A percentile compares a stretch with the other conserved stretches of the same genome.
phyloP scores from a whole-genome alignment of 2,888 invertebrate genomes.

The Branchellion lobata region DNA sequence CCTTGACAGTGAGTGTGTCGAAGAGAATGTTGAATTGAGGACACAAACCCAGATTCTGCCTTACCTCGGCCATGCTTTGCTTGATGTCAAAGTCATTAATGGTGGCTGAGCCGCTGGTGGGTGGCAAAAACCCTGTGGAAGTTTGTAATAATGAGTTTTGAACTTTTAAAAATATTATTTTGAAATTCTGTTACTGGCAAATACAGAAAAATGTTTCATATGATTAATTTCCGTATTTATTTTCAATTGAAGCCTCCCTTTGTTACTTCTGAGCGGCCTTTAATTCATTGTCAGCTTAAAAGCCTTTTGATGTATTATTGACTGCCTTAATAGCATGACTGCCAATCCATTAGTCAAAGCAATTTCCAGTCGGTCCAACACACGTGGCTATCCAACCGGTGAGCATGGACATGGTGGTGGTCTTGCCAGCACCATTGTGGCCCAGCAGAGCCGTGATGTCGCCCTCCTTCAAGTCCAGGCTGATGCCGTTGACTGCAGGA shows the following conservation, averaged over 20 bases:
- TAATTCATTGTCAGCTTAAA: too few relatives aligned
- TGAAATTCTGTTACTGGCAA: too few relatives aligned
- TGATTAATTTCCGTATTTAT: too few relatives aligned
- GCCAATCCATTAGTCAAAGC: too few relatives aligned
- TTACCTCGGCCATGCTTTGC: constrained; percentile 67
- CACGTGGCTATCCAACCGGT: too few relatives aligned
- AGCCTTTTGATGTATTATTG: too few relatives aligned
- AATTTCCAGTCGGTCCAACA: too few relatives aligned
- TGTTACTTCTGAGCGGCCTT: too few relatives aligned
- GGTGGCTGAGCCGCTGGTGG: constrained; percentile 68
- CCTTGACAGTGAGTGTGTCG: constrained; percentile 76
- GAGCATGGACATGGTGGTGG: constrained; percentile 86
- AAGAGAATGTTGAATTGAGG: constrained; percentile 81
- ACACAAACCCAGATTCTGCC: constrained; percentile 77
- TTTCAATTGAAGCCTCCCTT: constrained; percentile 26
- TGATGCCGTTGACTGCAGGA: constrained; percentile 70
- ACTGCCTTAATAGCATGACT: too few relatives aligned
- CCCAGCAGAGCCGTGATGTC: constrained; percentile 69
- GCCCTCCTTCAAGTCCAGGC: constrained; percentile 70
- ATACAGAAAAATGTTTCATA: too few relatives aligned
- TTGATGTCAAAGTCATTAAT: constrained; percentile 72
- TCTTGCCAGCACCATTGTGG: constrained; percentile 82
- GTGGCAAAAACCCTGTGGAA: constrained; percentile 50
- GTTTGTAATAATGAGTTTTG: too few relatives aligned
- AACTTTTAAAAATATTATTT: too few relatives aligned